Conservation (phyloP, 2,797 vertebrate genomes). For the Hemibagrus guttatus region DNA sequence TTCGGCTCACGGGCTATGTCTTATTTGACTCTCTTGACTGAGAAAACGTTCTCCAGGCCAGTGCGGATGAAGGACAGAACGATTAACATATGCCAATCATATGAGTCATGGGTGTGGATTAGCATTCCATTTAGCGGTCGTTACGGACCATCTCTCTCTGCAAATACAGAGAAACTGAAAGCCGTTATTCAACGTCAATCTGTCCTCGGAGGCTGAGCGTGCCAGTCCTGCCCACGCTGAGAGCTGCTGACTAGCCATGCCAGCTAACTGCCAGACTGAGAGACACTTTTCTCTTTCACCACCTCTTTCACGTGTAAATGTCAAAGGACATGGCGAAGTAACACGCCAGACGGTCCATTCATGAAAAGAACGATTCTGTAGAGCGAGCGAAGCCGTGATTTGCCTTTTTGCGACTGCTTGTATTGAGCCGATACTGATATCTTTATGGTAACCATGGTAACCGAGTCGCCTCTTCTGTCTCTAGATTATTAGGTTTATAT, state of each 20-base stretch:
- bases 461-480: too few species aligned
- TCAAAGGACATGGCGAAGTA: slow-evolving; percentile 21
- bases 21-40: not conserved
- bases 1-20: not conserved
- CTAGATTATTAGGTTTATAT: not conserved
- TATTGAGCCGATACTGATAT: not conserved
- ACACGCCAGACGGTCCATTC: slow-evolving; percentile 20
- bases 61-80: not conserved
- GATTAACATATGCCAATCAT: not conserved
- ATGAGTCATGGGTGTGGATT: slow-evolving; percentile 18
- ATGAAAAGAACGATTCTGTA: slow-evolving; percentile 26
- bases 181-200: not conserved
- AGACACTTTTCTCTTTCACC: slow-evolving; percentile 19
- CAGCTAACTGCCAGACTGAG: slow-evolving; percentile 27
- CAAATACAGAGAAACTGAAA: slow-evolving; percentile 24
- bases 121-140: not conserved
- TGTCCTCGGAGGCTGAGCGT: slow-evolving; percentile 12
- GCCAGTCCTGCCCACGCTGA: slow-evolving; percentile 26
- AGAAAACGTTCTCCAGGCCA: not conserved
- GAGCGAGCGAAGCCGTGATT: not conserved
- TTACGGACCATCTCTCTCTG: not conserved
- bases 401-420: not conserved
- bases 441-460: not conserved
- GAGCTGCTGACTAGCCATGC: slow-evolving; percentile 29
- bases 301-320: slow-evolving; percentile 8